Conservation (phyloP, 1,140 invertebrate species). For the Microvelia longipes region DNA sequence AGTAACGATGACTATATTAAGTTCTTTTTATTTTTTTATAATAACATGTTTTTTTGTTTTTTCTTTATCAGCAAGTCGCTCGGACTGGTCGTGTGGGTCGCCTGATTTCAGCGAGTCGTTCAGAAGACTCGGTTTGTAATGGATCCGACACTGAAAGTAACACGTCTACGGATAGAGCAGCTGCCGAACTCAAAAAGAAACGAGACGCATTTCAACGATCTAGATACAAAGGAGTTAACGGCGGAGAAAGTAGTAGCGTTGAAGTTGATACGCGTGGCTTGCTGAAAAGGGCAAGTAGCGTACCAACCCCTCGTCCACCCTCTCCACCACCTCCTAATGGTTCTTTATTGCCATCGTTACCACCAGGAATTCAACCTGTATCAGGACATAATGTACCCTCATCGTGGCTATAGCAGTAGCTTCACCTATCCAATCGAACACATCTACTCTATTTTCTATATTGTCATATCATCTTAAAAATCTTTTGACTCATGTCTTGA, state of each 20-base stretch:
- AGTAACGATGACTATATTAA: no score
- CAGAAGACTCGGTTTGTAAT: conserved; percentile 65
- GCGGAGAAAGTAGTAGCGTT: conserved; percentile 33
- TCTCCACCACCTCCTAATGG: conserved; percentile 20
- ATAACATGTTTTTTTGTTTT: no score
- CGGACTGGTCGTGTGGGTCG: conserved; percentile 55
- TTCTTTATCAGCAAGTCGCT: conserved; percentile 35
- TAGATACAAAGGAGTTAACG: conserved; percentile 40
- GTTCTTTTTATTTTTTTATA: no score
- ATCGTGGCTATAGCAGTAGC: conserved; percentile 38
- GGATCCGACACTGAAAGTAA: conserved; percentile 34
- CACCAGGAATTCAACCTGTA: conserved; percentile 44
- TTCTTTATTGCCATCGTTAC: conserved; percentile 33
- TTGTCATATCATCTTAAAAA: no score
- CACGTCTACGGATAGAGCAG: conserved; percentile 32
- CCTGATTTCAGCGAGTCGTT: conserved; percentile 53
- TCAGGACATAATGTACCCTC: conserved; percentile 42
- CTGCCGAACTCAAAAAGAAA: conserved; percentile 54
- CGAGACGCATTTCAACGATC: conserved; percentile 64
- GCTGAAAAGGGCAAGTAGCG: conserved; percentile 43
- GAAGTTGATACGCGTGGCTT: conserved; percentile 23
- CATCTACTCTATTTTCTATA: no score
- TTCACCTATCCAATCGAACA: background rate
- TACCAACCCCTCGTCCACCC: conserved; percentile 22
- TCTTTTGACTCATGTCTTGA: no score